Evolutionary conservation across 2,888 invertebrate species (phyloP).

Genomic region (Platypus cylindrus): DNA sequence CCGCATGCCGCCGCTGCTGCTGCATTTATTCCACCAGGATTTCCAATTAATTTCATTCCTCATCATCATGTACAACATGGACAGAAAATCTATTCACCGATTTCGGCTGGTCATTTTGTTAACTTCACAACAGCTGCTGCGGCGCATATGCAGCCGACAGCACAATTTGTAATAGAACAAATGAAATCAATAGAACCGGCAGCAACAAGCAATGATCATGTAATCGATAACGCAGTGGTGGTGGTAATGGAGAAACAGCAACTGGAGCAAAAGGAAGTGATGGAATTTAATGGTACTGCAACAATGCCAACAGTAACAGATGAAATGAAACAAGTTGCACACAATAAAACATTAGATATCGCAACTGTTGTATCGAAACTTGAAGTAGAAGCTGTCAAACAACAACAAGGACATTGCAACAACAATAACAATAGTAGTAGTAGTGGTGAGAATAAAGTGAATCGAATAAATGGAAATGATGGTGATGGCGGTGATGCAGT

Average conservation of each 20-base stretch:
- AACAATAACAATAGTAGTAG: too few species aligned
- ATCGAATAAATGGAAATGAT: too few species aligned
- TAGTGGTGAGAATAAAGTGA: too few species aligned
- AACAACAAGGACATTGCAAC: conserved; percentile 22
- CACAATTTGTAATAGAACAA: too few species aligned
- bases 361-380: conserved; percentile 34
- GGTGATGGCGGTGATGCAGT: too few species aligned
- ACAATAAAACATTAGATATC: conserved; percentile 29
- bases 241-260: conserved; percentile 12
- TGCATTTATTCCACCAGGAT: conserved; percentile 27
- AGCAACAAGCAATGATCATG: conserved; percentile 1
- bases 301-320: conserved; percentile 14
- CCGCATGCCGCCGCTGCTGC: too few species aligned
- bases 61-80: conserved; percentile 21
- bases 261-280: conserved; percentile 13
- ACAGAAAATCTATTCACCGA: conserved; percentile 11
- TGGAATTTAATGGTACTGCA: conserved; percentile 10
- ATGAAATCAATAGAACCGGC: conserved; percentile 19
- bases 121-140: too few species aligned
- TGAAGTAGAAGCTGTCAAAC: conserved; percentile 31
- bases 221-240: too few species aligned
- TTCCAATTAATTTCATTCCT: conserved; percentile 29
- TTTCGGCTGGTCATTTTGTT: conserved; percentile 21
- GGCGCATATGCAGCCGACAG: too few species aligned
- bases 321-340: conserved; percentile 7